Evolutionary conservation across 2,113 vertebrate genomes (phyloP), one percentile per base, ranked within the genome.

Genomic region (Saccopteryx leptura): DNA sequence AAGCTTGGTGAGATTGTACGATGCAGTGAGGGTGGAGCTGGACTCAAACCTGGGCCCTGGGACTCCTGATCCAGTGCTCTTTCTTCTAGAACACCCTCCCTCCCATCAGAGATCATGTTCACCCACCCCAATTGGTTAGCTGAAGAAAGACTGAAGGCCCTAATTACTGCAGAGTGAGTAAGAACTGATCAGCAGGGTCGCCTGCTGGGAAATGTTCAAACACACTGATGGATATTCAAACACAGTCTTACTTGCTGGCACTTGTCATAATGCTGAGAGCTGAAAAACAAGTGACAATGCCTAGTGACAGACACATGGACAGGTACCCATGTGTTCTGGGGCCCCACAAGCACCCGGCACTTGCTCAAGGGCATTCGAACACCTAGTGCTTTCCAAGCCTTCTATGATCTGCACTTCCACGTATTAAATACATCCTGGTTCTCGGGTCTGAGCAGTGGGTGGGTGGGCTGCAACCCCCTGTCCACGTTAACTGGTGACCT

Each of bases 131-230:
- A 13, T 31, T 66, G 66, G 71, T 61, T 74, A 10, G n/a, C 52
- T 39, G 61, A 82, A 50, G 60, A 48, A 19, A 84, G 88, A 89
- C 93, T 65, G 31, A 10, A 33, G 88, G 74, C 54, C 89, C 63
- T 92, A 28, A 58, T 82, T 79, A 33, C 72, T 52, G 84, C 88
- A 68, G 71, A 75, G 54, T 5, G 82, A 93, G 85, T 69, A 28
- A 60, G 85, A 52, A 23, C n/a, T 48, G 60, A 81, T 88, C 93
- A 61, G 91, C 89, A 83, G 85, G 76, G 80, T 75, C 12, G 1
- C 85, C 94, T 74, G 61, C 94, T 91, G 96, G 91, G 91, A 86
- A 68, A 46, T 8, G 90, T 58, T 87, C 66, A 83, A 33, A 83
- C 56, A 63, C 83, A 11, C 46, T 0, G 31, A 33, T 17, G 52